Evolutionary conservation across 2,888 invertebrate genomes (phyloP).

Genomic region (Neoaliturus tenellus): DNA sequence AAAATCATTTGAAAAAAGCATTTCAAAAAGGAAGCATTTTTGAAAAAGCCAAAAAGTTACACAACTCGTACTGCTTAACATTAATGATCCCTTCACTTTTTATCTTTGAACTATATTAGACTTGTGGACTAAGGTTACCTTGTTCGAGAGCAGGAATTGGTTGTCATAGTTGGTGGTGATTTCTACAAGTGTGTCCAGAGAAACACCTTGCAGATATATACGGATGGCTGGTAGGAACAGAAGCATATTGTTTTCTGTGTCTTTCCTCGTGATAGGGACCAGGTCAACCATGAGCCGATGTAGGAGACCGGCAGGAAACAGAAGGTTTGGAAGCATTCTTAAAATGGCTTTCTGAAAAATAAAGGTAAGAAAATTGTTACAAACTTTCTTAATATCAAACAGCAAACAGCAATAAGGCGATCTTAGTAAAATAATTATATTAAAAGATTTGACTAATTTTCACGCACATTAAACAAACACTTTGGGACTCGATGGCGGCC

Average conservation of each 20-base stretch:
- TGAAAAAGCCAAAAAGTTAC: not conserved
- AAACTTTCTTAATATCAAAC: too few relatives aligned
- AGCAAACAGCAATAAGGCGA: too few relatives aligned
- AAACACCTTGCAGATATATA: conserved; percentile 58
- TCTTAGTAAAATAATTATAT: too few relatives aligned
- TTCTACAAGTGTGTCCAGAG: conserved; percentile 50
- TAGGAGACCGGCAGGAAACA: conserved; percentile 58
- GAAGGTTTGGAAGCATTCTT: conserved; percentile 75
- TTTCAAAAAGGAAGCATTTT: not conserved
- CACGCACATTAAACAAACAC: too few relatives aligned
- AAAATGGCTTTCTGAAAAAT: conserved; percentile 78
- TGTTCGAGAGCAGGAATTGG: conserved; percentile 60
- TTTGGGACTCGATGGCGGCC: too few relatives aligned
- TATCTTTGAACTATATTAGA: too few relatives aligned
- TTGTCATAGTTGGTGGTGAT: conserved; percentile 53
- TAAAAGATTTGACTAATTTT: too few relatives aligned
- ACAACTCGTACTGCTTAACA: too few relatives aligned
- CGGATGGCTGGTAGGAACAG: conserved; percentile 62
- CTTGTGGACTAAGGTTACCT: too few relatives aligned
- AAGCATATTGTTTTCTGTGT: conserved; percentile 60
- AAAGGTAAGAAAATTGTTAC: too few relatives aligned
- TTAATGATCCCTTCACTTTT: too few relatives aligned
- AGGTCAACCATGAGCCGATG: conserved; percentile 58
- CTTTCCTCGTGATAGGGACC: conserved; percentile 58
- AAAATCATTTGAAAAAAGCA: not conserved